phyloP scores from a whole-genome alignment of 2,888 invertebrate species.

The Caenorhabditis auriculariae region DNA sequence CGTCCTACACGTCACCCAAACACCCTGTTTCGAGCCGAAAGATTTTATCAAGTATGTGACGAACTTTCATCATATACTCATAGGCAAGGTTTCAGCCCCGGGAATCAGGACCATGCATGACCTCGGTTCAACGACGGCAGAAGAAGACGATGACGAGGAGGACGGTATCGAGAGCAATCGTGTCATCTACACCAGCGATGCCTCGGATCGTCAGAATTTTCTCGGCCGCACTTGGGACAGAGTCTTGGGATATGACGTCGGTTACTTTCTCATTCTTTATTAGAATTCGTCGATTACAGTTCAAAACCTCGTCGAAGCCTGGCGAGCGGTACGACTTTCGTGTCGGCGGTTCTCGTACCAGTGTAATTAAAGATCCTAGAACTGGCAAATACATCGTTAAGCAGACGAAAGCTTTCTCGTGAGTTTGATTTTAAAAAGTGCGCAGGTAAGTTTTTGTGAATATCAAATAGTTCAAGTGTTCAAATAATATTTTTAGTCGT shows the following conservation, averaged over 20 bases:
- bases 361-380: slow-evolving; percentile 22
- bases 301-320: slow-evolving; percentile 21
- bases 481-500: no score
- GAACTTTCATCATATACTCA: no score
- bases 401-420: slow-evolving; percentile 25
- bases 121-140: slow-evolving; percentile 9
- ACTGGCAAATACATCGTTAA: slow-evolving; percentile 27
- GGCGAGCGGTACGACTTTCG: slow-evolving; percentile 37
- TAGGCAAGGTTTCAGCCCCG: background rate
- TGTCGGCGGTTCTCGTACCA: slow-evolving; percentile 23
- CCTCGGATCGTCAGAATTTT: slow-evolving; percentile 4
- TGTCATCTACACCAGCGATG: slow-evolving; percentile 12
- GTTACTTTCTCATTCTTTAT: background rate
- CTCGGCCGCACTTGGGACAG: slow-evolving; percentile 30
- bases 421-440: background rate
- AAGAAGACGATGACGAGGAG: slow-evolving; percentile 27
- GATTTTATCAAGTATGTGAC: no score
- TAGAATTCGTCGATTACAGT: slow-evolving; percentile 9
- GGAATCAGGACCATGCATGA: slow-evolving; percentile 6
- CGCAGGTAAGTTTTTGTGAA: background rate
- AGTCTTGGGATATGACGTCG: slow-evolving; percentile 27
- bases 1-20: no score
- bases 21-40: no score
- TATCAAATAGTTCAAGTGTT: no score
- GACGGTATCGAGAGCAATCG: slow-evolving; percentile 23